Percentiles rank a stretch among this genome's conserved stretches.
Conservation (phyloP, 1,140 invertebrate species). For the Monochamus saltuarius region DNA sequence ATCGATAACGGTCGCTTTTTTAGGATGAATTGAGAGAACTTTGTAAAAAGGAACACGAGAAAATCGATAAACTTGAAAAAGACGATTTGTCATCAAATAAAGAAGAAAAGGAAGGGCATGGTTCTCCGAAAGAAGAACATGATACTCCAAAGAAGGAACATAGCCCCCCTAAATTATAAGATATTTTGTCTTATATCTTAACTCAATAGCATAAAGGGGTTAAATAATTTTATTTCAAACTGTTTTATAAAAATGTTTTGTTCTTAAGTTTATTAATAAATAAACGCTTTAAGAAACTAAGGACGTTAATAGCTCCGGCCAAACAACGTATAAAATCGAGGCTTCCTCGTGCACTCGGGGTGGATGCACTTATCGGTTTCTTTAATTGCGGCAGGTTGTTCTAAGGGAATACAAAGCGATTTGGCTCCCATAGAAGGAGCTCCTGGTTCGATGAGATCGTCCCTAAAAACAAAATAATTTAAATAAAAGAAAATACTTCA, state of each 20-base stretch:
- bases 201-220: no score
- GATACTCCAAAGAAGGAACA: no score
- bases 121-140: no score
- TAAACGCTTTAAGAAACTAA: neutral
- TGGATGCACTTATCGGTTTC: constrained; percentile 79
- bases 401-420: constrained; percentile 93
- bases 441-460: constrained; percentile 66
- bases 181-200: no score
- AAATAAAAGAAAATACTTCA: constrained; percentile 18
- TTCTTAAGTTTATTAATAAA: neutral
- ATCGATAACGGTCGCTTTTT: constrained; percentile 19
- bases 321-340: constrained; percentile 89
- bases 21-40: constrained; percentile 65
- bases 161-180: no score
- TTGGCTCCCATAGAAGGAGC: constrained; percentile 98
- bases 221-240: no score
- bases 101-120: neutral
- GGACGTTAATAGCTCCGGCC: constrained; percentile 86
- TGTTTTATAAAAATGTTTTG: no score
- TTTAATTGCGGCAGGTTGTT: constrained; percentile 70
- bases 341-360: constrained; percentile 78
- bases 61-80: constrained; percentile 50
- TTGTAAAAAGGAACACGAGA: constrained; percentile 58
- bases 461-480: constrained; percentile 49
- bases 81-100: neutral